Conservation (phyloP, 2,113 vertebrate genomes). For the Alexandromys fortis region DNA sequence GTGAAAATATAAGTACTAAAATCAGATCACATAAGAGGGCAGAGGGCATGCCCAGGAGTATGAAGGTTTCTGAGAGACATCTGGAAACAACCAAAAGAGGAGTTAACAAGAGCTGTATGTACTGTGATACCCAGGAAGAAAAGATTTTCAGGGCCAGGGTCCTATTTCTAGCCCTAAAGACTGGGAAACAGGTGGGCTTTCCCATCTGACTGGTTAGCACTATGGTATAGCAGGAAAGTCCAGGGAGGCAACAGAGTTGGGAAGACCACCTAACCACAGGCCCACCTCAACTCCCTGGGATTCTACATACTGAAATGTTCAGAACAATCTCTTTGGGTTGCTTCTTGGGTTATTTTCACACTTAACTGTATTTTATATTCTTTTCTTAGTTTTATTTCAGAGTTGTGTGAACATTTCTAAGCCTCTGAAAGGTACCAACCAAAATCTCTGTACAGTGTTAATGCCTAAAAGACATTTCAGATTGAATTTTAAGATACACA, state of each 20-base stretch:
- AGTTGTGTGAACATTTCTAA: conserved; percentile 32
- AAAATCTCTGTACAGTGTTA: not conserved
- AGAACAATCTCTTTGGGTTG: not conserved
- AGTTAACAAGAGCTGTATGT: not conserved
- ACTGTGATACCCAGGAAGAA: not conserved
- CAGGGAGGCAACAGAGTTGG: not conserved
- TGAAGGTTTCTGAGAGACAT: not conserved
- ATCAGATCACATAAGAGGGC: not conserved
- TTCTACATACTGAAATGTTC: not conserved
- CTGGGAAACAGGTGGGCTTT: not conserved
- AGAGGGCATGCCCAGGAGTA: not conserved
- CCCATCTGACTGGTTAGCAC: not conserved
- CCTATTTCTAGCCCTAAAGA: not conserved
- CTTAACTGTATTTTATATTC: not conserved
- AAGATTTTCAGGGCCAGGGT: not conserved
- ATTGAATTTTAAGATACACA: not conserved
- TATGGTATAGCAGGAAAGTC: not conserved
- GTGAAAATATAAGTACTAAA: not conserved
- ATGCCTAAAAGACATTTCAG: not conserved
- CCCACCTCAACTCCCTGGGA: not conserved
- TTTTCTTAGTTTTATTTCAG: conserved; percentile 35
- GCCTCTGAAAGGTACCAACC: not conserved
- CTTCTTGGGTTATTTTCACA: not conserved
- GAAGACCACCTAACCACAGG: not conserved
- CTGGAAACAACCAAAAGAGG: not conserved